A percentile compares a stretch with the other conserved stretches of the same genome.
phyloP scores from a whole-genome alignment of 1,140 invertebrate genomes.

The Trichonephila clavipes region DNA sequence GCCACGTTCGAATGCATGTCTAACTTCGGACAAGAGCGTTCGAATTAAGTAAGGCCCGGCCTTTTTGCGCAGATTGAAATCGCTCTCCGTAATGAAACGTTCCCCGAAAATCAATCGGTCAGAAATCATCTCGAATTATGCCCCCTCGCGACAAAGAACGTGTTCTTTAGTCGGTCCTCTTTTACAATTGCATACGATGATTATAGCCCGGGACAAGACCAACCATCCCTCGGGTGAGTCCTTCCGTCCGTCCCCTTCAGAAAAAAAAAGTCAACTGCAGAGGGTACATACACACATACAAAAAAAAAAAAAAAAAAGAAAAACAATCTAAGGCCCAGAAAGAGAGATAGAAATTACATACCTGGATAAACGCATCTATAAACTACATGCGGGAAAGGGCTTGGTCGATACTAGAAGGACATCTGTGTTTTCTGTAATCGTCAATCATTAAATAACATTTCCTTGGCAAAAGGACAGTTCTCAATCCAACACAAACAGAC shows the following conservation, averaged over 20 bases:
- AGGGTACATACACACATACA: neutral
- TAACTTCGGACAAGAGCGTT: neutral
- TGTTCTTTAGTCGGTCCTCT: slow-evolving; percentile 28
- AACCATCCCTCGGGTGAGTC: slow-evolving; percentile 40
- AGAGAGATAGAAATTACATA: slow-evolving; percentile 63
- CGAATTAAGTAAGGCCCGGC: slow-evolving; percentile 2
- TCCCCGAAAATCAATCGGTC: slow-evolving; percentile 64
- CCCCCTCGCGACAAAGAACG: slow-evolving; percentile 58
- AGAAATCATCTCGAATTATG: slow-evolving; percentile 52
- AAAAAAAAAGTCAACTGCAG: neutral
- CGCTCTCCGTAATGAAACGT: slow-evolving; percentile 8
- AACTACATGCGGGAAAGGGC: slow-evolving; percentile 49
- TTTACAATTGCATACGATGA: slow-evolving; percentile 44
- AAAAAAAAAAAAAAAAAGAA: neutral
- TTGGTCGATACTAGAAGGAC: slow-evolving; percentile 49
- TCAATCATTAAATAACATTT: slow-evolving; percentile 72
- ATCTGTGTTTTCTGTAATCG: slow-evolving; percentile 73
- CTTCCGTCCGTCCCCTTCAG: slow-evolving; percentile 11
- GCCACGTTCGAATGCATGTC: neutral
- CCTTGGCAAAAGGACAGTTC: slow-evolving; percentile 43
- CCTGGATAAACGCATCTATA: slow-evolving; percentile 24
- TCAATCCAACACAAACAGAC: slow-evolving; percentile 69
- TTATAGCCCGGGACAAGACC: slow-evolving; percentile 50
- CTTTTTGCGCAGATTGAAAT: neutral
- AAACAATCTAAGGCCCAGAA: slow-evolving; percentile 26